These are phyloP conservation scores for Hiodon alosoides DNA, from an alignment of 2,113 vertebrate genomes.

Conservation along the genomic window DNA sequence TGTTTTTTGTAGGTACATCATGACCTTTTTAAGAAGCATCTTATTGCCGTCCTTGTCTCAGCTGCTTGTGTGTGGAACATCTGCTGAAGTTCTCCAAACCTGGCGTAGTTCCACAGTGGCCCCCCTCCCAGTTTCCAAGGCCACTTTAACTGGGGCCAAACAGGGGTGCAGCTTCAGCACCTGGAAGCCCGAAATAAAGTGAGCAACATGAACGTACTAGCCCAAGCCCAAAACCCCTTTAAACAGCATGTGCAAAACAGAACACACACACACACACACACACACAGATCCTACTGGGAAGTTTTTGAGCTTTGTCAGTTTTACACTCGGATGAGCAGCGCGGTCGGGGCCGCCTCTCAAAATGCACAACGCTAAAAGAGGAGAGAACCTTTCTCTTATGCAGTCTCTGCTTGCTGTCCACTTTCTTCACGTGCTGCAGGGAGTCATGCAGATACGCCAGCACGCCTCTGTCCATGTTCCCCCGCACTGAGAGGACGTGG, in stretches of 20 bases:
- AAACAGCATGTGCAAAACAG: neutral
- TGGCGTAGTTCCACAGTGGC: conserved; percentile 76
- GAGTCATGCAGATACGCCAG: conserved; percentile 82
- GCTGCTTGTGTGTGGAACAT: neutral
- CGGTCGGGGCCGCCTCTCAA: no score
- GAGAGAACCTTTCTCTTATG: conserved; percentile 73
- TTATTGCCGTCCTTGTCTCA: neutral
- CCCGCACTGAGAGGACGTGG: conserved; percentile 71
- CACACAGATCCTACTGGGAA: neutral
- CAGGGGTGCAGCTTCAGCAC: conserved; percentile 90
- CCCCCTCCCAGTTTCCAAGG: conserved; percentile 78
- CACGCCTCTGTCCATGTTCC: conserved; percentile 74
- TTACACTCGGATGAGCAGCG: no score
- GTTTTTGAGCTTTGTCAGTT: no score
- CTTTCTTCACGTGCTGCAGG: conserved; percentile 69
- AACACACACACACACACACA: neutral
- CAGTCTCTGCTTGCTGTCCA: conserved; percentile 63
- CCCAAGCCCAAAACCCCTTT: no score
- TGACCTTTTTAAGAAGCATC: neutral
- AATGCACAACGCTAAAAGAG: neutral
- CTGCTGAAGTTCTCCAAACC: conserved; percentile 49
- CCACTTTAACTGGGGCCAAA: conserved; percentile 84
- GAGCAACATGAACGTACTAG: neutral
- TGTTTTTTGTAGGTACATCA: neutral
- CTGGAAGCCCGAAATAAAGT: conserved; percentile 47